A percentile compares a stretch with the other conserved stretches of the same genome.
phyloP scores from a whole-genome alignment of 2,888 invertebrate genomes.

The Limnephilus rhombicus region DNA sequence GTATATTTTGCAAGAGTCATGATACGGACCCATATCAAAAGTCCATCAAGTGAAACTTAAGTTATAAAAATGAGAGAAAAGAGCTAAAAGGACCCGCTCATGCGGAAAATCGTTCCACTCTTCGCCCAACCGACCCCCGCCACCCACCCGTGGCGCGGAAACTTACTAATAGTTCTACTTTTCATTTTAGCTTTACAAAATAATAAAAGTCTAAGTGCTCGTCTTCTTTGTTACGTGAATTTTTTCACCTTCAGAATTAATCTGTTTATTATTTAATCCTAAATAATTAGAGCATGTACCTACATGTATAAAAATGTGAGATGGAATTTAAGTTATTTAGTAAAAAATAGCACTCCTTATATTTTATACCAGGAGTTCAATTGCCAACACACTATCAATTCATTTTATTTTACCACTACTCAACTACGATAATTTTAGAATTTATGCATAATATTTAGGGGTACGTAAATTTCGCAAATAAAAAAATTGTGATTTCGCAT shows the following conservation, averaged over 20 bases:
- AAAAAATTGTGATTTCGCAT: no score
- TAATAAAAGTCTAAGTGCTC: not conserved
- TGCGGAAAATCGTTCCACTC: slow-evolving; percentile 57
- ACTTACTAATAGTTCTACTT: slow-evolving; percentile 29
- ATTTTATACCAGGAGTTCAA: no score
- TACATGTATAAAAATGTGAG: no score
- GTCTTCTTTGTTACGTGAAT: not conserved
- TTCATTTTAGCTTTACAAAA: not conserved
- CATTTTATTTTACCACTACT: no score
- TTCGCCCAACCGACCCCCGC: slow-evolving; percentile 2
- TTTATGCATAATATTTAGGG: no score
- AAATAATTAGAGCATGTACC: no score
- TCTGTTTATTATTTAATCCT: not conserved
- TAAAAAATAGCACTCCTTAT: no score
- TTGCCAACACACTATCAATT: no score
- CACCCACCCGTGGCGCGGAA: slow-evolving; percentile 4
- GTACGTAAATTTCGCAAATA: no score
- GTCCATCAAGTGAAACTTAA: slow-evolving; percentile 54
- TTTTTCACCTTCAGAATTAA: not conserved
- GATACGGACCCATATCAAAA: slow-evolving; percentile 55
- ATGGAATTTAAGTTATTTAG: no score
- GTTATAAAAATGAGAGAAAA: slow-evolving; percentile 57
- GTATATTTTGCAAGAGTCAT: slow-evolving; percentile 27
- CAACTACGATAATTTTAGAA: no score
- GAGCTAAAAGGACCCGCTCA: slow-evolving; percentile 55